Evolutionary conservation across 1,140 invertebrate species (phyloP).

Genomic region (Halesus radiatus): DNA sequence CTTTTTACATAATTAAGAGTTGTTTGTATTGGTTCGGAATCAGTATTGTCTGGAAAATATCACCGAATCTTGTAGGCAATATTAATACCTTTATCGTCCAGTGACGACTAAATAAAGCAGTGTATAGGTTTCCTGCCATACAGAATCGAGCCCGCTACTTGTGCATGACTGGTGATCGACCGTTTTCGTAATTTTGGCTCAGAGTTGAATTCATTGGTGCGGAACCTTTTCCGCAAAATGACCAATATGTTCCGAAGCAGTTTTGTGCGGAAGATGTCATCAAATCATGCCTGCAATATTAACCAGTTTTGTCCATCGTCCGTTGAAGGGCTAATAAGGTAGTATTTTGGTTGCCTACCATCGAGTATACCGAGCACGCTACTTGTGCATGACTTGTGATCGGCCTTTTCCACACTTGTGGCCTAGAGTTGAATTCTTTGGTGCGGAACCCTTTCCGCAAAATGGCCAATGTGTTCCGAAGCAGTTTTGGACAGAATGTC

Average conservation of each 20-base stretch:
- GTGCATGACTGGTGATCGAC: constrained; percentile 2
- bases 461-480: not conserved
- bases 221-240: constrained; percentile 3
- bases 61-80: no score
- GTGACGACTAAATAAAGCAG: not conserved
- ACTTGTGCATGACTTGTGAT: not conserved
- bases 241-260: not conserved
- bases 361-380: not conserved
- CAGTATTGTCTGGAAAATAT: no score
- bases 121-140: not conserved
- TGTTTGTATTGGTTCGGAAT: no score
- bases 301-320: not conserved
- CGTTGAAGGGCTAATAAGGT: not conserved
- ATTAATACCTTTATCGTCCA: not conserved
- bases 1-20: no score
- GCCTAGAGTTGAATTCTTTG: not conserved
- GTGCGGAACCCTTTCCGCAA: not conserved
- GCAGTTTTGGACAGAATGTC: not conserved
- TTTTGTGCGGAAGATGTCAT: not conserved
- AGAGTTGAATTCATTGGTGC: not conserved
- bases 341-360: not conserved
- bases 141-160: no score
- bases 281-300: not conserved
- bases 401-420: not conserved
- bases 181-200: not conserved